Conservation (phyloP, 2,797 vertebrate genomes). For the Sitta carolinensis region DNA sequence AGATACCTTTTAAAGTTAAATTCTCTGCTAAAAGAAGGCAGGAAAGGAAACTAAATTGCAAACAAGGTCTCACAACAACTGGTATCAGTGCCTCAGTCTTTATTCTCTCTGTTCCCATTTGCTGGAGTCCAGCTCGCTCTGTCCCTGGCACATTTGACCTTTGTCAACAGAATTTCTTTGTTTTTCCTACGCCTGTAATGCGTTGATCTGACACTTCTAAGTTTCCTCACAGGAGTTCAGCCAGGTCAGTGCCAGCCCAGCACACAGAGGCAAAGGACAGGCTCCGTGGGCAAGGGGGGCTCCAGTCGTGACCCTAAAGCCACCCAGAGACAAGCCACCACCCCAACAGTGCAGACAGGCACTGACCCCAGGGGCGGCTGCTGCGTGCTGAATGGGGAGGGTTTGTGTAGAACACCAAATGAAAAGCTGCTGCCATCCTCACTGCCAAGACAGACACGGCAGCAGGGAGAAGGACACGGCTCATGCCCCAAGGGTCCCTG, state of each 20-base stretch:
- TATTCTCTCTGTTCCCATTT: not conserved
- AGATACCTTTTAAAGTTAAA: not conserved
- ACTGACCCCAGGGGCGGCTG: not conserved
- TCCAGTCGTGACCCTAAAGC: not conserved
- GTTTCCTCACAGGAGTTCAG: not conserved
- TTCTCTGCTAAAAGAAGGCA: not conserved
- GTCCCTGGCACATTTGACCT: not conserved
- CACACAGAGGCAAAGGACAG: not conserved
- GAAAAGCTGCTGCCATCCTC: not conserved
- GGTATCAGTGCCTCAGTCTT: not conserved
- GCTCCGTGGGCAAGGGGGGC: not conserved
- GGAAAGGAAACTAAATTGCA: not conserved
- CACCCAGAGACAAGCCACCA: not conserved
- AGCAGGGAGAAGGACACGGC: not conserved
- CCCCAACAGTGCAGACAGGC: not conserved
- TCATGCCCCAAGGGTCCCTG: not conserved
- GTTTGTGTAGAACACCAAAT: not conserved
- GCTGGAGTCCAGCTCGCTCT: not conserved
- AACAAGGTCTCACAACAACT: not conserved
- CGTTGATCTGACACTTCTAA: not conserved
- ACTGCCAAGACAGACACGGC: not conserved
- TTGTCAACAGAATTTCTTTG: not conserved
- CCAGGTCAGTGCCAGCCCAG: not conserved
- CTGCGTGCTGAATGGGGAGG: not conserved
- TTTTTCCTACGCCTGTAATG: rapidly evolving